phyloP scores from a whole-genome alignment of 2,113 vertebrate species.

The Nesoenas mayeri region DNA sequence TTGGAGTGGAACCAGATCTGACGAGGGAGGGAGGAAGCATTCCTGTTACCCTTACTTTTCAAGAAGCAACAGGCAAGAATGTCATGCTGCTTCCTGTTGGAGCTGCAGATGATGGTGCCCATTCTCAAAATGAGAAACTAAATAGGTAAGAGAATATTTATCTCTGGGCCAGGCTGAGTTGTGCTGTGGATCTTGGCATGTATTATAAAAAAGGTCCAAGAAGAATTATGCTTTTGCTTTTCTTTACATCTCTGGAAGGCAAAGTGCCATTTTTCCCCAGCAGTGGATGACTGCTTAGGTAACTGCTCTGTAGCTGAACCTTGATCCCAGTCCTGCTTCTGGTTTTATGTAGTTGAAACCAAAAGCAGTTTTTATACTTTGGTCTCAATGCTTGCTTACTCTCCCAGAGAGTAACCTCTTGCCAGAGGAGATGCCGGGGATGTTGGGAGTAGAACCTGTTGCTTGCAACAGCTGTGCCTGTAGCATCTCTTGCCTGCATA shows the following conservation, averaged over 20 bases:
- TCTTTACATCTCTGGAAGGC: not conserved
- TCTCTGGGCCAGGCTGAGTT: not conserved
- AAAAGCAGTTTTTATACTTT: not conserved
- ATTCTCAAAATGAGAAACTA: slow-evolving; percentile 97
- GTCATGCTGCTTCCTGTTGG: slow-evolving; percentile 96
- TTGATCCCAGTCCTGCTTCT: not conserved
- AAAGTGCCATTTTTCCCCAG: not conserved
- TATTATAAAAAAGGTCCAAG: not conserved
- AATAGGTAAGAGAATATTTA: slow-evolving; percentile 83
- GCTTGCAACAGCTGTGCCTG: not conserved
- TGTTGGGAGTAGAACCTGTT: not conserved
- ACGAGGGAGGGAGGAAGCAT: slow-evolving; percentile 96
- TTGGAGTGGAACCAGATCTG: slow-evolving; percentile 94
- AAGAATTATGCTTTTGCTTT: not conserved
- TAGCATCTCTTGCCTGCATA: not conserved
- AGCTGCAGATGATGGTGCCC: slow-evolving; percentile 93
- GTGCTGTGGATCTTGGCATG: not conserved
- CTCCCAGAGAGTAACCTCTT: not conserved
- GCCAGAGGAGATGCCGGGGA: no score
- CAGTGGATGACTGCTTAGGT: not conserved
- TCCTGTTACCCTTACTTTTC: slow-evolving; percentile 94
- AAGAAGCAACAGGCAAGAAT: slow-evolving; percentile 94
- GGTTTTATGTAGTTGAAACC: not conserved
- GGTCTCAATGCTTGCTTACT: not conserved
- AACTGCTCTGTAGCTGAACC: not conserved